phyloP scores from a whole-genome alignment of 2,888 invertebrate genomes.

The Punctoribates punctum region DNA sequence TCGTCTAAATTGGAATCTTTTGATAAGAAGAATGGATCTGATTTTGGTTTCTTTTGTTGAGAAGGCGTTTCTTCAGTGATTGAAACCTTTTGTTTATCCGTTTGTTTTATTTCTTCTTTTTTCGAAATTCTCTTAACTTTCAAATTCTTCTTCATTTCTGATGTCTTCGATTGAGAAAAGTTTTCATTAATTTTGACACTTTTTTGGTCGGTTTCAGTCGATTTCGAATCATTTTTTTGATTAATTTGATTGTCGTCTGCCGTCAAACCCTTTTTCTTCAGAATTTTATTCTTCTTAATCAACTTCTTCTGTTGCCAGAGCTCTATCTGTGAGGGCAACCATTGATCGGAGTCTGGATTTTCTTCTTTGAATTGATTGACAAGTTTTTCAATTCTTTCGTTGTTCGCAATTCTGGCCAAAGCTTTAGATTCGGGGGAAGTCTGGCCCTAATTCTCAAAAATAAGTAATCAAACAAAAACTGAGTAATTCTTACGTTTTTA shows the following conservation, averaged over 20 bases:
- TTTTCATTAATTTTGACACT: not conserved
- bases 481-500: constrained; percentile 8
- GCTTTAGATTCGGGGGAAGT: not conserved
- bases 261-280: not conserved
- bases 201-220: not conserved
- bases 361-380: constrained; percentile 40
- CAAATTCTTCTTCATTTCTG: not conserved
- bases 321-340: constrained; percentile 38
- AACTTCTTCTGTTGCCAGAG: constrained; percentile 40
- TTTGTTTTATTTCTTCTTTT: not conserved
- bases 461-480: not conserved
- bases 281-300: constrained; percentile 10
- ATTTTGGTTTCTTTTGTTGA: constrained; percentile 21
- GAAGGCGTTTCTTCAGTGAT: not conserved
- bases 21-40: constrained; percentile 32
- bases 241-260: not conserved
- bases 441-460: constrained; percentile 22
- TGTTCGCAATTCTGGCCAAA: constrained; percentile 34
- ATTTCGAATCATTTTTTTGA: not conserved
- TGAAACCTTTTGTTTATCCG: not conserved
- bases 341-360: constrained; percentile 41
- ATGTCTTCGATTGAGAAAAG: not conserved
- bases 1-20: constrained; percentile 2
- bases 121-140: not conserved
- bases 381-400: not conserved